A percentile compares a stretch with the other conserved stretches of the same genome.
These are phyloP conservation scores for Tetragnatha versicolor DNA, from an alignment of 1,140 invertebrate species.

Conservation along the genomic window DNA sequence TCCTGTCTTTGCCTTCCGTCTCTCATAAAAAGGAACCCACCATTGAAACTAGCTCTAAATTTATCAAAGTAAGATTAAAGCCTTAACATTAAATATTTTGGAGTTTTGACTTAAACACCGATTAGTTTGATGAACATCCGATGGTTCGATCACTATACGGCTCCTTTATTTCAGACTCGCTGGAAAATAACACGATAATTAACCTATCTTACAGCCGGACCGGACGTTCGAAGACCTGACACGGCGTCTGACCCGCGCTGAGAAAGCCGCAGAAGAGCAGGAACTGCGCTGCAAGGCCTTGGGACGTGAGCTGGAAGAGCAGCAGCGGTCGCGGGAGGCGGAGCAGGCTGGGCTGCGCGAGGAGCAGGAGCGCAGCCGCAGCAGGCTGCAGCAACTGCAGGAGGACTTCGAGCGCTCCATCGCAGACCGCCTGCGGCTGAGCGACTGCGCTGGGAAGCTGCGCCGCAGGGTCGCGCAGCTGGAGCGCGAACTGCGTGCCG, in stretches of 20 bases:
- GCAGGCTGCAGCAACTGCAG: constrained; percentile 5
- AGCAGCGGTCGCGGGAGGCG: too few species aligned
- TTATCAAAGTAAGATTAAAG: too few species aligned
- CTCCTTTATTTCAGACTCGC: too few species aligned
- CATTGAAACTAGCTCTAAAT: too few species aligned
- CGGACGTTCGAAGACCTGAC: not conserved
- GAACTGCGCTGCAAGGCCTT: constrained; percentile 4
- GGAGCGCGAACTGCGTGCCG: constrained; percentile 9
- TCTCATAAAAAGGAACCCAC: too few species aligned
- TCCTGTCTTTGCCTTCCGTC: too few species aligned
- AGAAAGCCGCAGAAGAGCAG: constrained; percentile 16
- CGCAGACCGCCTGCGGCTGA: constrained; percentile 1
- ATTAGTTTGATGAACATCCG: too few species aligned
- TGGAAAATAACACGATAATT: too few species aligned
- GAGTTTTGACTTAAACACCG: too few species aligned
- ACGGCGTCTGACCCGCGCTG: not conserved
- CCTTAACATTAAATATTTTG: too few species aligned
- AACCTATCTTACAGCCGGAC: too few species aligned
- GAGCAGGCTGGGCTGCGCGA: not conserved
- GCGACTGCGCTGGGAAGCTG: not conserved
- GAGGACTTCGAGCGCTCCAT: constrained; percentile 26
- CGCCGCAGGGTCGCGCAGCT: not conserved
- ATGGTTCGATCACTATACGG: too few species aligned
- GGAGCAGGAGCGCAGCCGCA: not conserved
- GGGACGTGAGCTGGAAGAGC: not conserved